Evolutionary conservation across 2,888 invertebrate genomes (phyloP), one percentile per base, ranked within the genome.

Genomic region (Tetrapedia diversipes): DNA sequence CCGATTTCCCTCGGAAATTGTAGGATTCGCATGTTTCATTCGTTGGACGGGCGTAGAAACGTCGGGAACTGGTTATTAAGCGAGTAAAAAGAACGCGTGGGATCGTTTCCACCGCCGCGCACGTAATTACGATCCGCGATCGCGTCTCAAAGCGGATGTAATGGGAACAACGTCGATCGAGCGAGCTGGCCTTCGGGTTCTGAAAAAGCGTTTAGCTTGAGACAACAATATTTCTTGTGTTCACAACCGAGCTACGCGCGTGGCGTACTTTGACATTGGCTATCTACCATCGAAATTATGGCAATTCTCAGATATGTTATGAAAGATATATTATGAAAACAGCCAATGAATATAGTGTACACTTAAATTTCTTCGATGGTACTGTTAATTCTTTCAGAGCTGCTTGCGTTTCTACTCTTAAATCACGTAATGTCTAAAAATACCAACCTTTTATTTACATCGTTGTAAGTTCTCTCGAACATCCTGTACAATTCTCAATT

Each of bases 1-100:
- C 54, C 53, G 49, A 54, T 65, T 71, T 29, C 19, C 19, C 39
- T 16, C 10, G 37, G 8, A 49, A 37, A 19, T 49, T 27, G 51
- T 51, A 41, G 39, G 10, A 63, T 51, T 64, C 22, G 37, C 24
- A 39, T 34, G 49, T 37, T 51, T 27, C 19, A 37, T n/a, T 47
- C 22, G 34, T 6, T n/a, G 14, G 24, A 37, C 37, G 37, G 14
- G 1, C n/a, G 47, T 51, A 11, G 39, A 53, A 41, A 39, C 6
- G 51, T 19, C 29, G 41, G 3, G 3, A 41, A 19, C 19, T 19
- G 16, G 27, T 27, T 39, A 22, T 19, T 10, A 24, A 27, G 29
- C 19, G 14, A 19, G 10, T 19, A 27, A 63, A 29, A 7, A n/a
- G n/a, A n/a, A 14, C 14, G 14, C 27, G 34, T 14, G 16, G n/a